These are phyloP conservation scores for Scatophagus argus DNA, from an alignment of 2,113 vertebrate species.

Conservation along the genomic window DNA sequence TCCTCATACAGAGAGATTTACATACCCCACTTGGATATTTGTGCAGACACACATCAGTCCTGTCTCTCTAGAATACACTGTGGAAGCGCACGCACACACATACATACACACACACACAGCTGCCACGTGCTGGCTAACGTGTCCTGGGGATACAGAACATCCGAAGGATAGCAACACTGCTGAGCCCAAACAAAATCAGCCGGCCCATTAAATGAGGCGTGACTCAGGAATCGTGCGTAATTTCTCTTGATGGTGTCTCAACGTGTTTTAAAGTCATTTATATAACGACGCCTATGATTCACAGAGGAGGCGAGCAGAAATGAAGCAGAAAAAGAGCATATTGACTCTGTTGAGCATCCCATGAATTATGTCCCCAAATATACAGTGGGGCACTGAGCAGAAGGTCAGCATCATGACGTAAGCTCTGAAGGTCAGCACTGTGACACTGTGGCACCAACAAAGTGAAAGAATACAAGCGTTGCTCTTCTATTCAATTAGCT, in stretches of 20 bases:
- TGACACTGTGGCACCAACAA: constrained; percentile 43
- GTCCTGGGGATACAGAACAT: constrained; percentile 56
- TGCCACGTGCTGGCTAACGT: constrained; percentile 37
- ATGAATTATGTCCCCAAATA: constrained; percentile 57
- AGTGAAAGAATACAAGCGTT: constrained; percentile 11
- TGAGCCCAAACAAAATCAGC: constrained; percentile 76
- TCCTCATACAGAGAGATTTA: constrained; percentile 51
- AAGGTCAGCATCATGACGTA: constrained; percentile 61
- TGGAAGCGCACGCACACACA: background rate
- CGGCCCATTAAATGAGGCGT: constrained; percentile 72
- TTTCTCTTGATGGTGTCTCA: constrained; percentile 78
- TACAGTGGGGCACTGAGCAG: constrained; percentile 55
- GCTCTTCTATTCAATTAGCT: constrained; percentile 34
- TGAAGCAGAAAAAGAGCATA: constrained; percentile 77
- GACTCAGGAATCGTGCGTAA: constrained; percentile 70
- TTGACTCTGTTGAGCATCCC: constrained; percentile 64
- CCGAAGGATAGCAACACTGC: constrained; percentile 66
- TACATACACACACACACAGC: constrained; percentile 14
- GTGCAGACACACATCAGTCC: constrained; percentile 32
- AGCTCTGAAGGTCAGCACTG: constrained; percentile 39
- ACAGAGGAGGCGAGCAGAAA: constrained; percentile 71
- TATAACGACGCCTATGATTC: constrained; percentile 73
- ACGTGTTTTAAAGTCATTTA: constrained; percentile 78
- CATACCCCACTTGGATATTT: constrained; percentile 40
- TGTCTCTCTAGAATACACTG: constrained; percentile 11